Conservation (phyloP, 2,797 vertebrate genomes). For the Dromococcyx pavoninus region DNA sequence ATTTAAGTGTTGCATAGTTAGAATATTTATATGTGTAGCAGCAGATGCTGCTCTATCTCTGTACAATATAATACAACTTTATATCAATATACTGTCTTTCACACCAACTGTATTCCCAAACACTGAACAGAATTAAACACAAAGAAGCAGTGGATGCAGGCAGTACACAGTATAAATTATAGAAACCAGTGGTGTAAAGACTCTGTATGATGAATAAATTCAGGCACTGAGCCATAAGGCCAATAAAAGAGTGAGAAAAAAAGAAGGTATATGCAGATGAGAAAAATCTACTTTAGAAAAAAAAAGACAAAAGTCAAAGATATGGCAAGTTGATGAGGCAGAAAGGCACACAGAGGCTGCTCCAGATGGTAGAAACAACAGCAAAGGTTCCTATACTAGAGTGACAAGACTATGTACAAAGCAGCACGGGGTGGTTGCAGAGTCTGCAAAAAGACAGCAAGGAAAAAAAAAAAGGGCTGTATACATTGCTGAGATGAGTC, state of each 20-base stretch:
- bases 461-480: background rate
- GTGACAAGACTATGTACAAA: background rate
- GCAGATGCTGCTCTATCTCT: slow-evolving; percentile 20
- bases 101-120: slow-evolving; percentile 24
- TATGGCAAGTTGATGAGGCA: slow-evolving; percentile 17
- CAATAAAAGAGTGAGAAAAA: background rate
- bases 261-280: background rate
- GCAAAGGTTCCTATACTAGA: background rate
- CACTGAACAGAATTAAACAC: slow-evolving; percentile 3
- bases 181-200: slow-evolving; percentile 27
- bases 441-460: background rate
- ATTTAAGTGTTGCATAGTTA: background rate
- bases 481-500: background rate
- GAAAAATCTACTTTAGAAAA: background rate
- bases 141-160: background rate
- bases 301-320: slow-evolving; percentile 9
- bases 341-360: background rate
- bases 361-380: slow-evolving; percentile 36
- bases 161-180: background rate
- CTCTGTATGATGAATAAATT: slow-evolving; percentile 37
- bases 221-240: slow-evolving; percentile 4
- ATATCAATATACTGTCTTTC: slow-evolving; percentile 27
- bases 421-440: background rate
- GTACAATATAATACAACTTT: slow-evolving; percentile 16
- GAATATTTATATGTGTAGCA: background rate